phyloP scores from a whole-genome alignment of 1,140 invertebrate genomes.

The Zaprionus taronus region DNA sequence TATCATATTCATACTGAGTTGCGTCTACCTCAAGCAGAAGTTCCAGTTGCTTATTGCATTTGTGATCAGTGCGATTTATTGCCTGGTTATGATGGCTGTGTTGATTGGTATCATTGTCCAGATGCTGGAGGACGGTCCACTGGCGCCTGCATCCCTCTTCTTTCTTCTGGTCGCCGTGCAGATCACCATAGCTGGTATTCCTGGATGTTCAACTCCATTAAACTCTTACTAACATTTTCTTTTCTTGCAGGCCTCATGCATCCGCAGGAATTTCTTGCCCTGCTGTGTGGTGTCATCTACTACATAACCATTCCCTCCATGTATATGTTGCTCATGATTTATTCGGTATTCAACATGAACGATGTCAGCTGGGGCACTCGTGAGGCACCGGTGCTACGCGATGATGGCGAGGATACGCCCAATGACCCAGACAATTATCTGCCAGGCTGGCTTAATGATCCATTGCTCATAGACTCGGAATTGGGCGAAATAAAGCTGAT shows the following conservation, averaged over 20 bases:
- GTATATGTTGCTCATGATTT: constrained; percentile 96
- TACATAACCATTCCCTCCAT: constrained; percentile 97
- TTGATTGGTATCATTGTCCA: constrained; percentile 94
- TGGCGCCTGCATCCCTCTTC: constrained; percentile 92
- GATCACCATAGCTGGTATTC: constrained; percentile 87
- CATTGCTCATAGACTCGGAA: constrained; percentile 87
- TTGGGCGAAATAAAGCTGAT: constrained; percentile 87
- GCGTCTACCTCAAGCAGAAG: constrained; percentile 90
- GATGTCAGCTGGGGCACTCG: constrained; percentile 96
- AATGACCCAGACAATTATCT: constrained; percentile 62
- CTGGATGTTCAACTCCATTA: neutral
- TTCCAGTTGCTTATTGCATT: constrained; percentile 90
- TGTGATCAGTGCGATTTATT: constrained; percentile 91
- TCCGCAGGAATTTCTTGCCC: constrained; percentile 92
- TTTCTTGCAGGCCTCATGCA: constrained; percentile 88
- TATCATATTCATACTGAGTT: constrained; percentile 89
- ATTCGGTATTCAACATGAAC: constrained; percentile 95
- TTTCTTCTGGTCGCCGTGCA: constrained; percentile 88
- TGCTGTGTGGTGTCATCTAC: constrained; percentile 92
- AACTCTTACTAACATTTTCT: neutral
- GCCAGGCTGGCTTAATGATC: constrained; percentile 90
- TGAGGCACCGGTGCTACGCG: constrained; percentile 86
- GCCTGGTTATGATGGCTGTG: constrained; percentile 96
- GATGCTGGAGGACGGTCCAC: constrained; percentile 91
- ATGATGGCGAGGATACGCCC: constrained; percentile 36